These are phyloP conservation scores for Caradrina clavipalpis DNA, from an alignment of 2,888 invertebrate genomes.

Conservation along the genomic window DNA sequence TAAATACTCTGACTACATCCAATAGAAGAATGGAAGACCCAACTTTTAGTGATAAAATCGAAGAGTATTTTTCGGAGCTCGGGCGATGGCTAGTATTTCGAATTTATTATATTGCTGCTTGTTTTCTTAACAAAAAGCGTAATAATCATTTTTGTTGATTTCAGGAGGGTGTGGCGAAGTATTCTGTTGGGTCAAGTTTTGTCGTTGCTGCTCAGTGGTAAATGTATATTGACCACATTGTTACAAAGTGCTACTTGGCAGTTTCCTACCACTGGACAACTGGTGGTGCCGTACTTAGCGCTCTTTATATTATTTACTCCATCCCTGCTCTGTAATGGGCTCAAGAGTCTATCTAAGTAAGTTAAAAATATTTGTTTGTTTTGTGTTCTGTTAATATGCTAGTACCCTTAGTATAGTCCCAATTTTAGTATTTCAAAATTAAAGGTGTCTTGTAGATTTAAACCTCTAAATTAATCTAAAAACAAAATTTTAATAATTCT, in stretches of 20 bases:
- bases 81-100: conserved; percentile 92
- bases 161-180: conserved; percentile 94
- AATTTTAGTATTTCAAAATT: too few species aligned
- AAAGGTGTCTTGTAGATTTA: too few species aligned
- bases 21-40: conserved; percentile 79
- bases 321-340: conserved; percentile 93
- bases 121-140: conserved; percentile 23
- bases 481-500: too few species aligned
- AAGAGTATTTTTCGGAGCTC: conserved; percentile 92
- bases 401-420: too few species aligned
- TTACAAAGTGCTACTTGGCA: conserved; percentile 93
- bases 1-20: conserved; percentile 45
- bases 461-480: too few species aligned
- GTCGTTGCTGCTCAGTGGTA: conserved; percentile 94
- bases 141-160: conserved; percentile 48
- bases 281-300: conserved; percentile 94
- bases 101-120: conserved; percentile 44
- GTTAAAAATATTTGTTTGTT: conserved; percentile 66
- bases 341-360: conserved; percentile 92
- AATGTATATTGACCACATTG: conserved; percentile 94
- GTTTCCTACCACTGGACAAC: conserved; percentile 95
- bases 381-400: background rate
- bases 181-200: conserved; percentile 94
- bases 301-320: conserved; percentile 95
- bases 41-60: conserved; percentile 93